A percentile compares a stretch with the other conserved stretches of the same genome.
These are phyloP conservation scores for Anodontia alba DNA, from an alignment of 2,888 invertebrate genomes.

Conservation along the genomic window DNA sequence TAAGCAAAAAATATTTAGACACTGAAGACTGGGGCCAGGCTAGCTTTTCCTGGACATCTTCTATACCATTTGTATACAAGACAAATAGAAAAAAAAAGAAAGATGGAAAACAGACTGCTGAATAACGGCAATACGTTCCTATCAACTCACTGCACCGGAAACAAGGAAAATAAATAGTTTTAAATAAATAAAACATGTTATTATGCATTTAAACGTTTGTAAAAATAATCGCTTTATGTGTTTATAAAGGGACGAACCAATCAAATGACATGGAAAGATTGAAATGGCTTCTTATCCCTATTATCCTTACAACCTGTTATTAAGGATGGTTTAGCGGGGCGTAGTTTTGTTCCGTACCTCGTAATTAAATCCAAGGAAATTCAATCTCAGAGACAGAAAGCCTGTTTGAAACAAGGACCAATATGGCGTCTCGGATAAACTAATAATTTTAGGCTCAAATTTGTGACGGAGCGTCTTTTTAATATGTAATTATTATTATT, in stretches of 20 bases:
- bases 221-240: background rate
- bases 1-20: no score
- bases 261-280: background rate
- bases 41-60: no score
- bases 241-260: slow-evolving; percentile 3
- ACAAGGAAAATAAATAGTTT: no score
- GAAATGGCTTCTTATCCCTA: background rate
- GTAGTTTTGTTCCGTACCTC: background rate
- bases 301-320: background rate
- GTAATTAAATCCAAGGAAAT: background rate
- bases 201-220: background rate
- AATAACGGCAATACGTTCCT: no score
- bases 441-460: background rate
- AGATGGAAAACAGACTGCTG: no score
- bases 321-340: background rate
- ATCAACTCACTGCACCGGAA: no score
- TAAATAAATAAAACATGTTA: no score
- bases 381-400: background rate
- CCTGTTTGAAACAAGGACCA: background rate
- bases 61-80: no score
- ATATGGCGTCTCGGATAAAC: background rate
- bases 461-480: background rate
- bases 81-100: no score
- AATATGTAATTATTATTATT: slow-evolving; percentile 9
- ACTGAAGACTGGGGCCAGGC: no score